Conservation (phyloP, 2,113 vertebrate species). For the Anthoscopus minutus region DNA sequence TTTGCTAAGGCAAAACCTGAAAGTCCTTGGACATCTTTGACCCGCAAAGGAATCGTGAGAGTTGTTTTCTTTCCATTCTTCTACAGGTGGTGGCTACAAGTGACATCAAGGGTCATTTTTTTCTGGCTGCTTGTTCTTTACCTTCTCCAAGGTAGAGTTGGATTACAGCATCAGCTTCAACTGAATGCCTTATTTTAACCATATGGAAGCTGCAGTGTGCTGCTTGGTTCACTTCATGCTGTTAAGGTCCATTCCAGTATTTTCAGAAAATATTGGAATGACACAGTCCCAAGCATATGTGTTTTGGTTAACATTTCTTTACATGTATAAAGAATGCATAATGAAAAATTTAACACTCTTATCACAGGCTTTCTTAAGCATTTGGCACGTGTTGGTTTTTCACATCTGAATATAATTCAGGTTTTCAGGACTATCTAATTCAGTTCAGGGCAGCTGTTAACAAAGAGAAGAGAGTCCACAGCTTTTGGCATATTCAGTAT, state of each 20-base stretch:
- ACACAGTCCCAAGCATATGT: background rate
- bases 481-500: background rate
- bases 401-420: background rate
- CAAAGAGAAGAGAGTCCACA: background rate
- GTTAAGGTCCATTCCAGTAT: background rate
- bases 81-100: constrained; percentile 97
- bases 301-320: background rate
- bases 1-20: constrained; percentile 99
- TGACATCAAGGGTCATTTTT: constrained; percentile 93
- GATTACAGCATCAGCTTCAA: background rate
- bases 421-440: background rate
- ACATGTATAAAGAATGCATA: background rate
- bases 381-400: background rate
- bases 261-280: background rate
- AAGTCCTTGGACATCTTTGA: constrained; percentile 97
- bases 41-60: constrained; percentile 94
- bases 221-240: background rate
- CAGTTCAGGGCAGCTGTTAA: background rate
- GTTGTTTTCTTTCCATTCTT: constrained; percentile 98
- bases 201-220: background rate
- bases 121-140: constrained; percentile 91
- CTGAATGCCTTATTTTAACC: background rate
- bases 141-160: constrained; percentile 88
- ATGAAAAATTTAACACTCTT: background rate
- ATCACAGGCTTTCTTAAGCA: background rate